Percentiles rank a stretch among this genome's conserved stretches.
Conservation (phyloP, 2,113 vertebrate genomes). For the Oxyura jamaicensis region DNA sequence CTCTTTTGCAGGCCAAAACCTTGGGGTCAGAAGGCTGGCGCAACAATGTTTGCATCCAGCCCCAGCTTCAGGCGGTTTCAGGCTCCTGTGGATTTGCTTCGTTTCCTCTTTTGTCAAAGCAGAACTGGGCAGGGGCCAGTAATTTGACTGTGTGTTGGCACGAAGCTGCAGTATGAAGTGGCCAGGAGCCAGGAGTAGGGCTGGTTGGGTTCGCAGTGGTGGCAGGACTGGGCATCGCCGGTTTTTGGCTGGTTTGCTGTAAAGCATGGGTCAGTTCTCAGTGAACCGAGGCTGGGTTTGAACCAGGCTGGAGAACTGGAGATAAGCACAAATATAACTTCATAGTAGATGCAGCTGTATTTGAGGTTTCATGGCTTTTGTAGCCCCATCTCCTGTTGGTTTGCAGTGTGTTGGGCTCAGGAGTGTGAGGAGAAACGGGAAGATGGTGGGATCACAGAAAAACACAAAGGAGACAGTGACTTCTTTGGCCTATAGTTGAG, state of each 20-base stretch:
- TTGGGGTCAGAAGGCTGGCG: neutral
- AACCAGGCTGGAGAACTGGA: neutral
- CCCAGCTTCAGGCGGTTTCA: neutral
- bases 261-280: neutral
- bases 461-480: accelerated
- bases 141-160: neutral
- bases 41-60: neutral
- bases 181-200: neutral
- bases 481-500: neutral
- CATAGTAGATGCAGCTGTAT: neutral
- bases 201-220: neutral
- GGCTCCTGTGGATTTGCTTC: neutral
- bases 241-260: neutral
- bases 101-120: neutral
- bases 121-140: neutral
- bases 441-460: neutral
- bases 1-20: neutral
- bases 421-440: neutral
- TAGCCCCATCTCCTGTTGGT: neutral
- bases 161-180: neutral
- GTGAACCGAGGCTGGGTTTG: neutral
- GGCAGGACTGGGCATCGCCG: neutral
- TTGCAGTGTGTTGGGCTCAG: neutral
- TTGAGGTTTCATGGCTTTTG: neutral
- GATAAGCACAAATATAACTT: neutral